A percentile compares a stretch with the other conserved stretches of the same genome.
phyloP scores from a whole-genome alignment of 30 jellyfish, hydroid and myxozoan genomes.

The Aurelia coerulea region DNA sequence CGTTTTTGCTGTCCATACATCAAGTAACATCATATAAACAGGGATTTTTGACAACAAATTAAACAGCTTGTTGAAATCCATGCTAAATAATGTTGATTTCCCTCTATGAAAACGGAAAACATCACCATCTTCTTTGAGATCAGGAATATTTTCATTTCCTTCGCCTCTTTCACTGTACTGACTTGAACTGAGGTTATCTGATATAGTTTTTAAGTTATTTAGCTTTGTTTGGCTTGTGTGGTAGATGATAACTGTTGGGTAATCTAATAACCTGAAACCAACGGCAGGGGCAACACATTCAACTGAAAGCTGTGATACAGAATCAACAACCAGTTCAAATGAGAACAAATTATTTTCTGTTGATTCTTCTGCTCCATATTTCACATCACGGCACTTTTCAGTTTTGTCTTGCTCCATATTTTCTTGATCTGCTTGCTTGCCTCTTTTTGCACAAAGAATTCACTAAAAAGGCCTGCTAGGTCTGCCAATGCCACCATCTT shows the following conservation, averaged over 20 bases:
- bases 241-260: constrained; percentile 53
- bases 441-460: too few species aligned
- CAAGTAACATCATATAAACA: constrained; percentile 37
- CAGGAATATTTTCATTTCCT: not conserved
- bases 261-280: constrained; percentile 54
- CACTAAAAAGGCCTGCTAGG: too few species aligned
- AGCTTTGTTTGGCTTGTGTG: constrained; percentile 33
- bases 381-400: too few species aligned
- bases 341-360: constrained; percentile 32
- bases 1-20: constrained; percentile 9
- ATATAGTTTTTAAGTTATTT: not conserved
- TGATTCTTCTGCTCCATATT: too few species aligned
- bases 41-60: constrained; percentile 27
- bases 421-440: too few species aligned
- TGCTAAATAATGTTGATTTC: constrained; percentile 54
- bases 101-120: constrained; percentile 33
- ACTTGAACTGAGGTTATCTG: not conserved
- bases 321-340: constrained; percentile 45
- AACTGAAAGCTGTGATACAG: constrained; percentile 23
- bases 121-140: constrained; percentile 23
- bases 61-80: constrained; percentile 25
- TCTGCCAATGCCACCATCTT: too few species aligned
- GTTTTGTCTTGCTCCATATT: too few species aligned
- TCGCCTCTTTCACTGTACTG: not conserved
- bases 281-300: constrained; percentile 59